Base-by-base conservation (phyloP, 2,888 invertebrate species). In the Steinernema hermaphroditum region DNA sequence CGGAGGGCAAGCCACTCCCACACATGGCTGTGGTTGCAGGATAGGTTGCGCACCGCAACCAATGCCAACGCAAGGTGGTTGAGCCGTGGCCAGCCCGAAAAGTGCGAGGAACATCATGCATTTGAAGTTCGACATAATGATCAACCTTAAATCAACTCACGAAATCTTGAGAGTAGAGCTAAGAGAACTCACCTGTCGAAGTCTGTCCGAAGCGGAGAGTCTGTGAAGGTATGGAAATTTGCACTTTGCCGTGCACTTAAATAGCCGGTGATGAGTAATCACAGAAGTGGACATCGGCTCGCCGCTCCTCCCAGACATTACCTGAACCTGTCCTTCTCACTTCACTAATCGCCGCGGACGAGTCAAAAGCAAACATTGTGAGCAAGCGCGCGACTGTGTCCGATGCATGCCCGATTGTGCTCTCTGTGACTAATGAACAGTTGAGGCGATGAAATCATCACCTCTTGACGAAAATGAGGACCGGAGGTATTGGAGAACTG, bases 291-390 rank as follows among this genome's bases (percentile, higher is more conserved):
- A 46, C 46, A 46, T 6, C 46, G 46, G 46, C 16, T 46, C 46
- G 46, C 19, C n/a, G 46, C 46, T n/a, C 46, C 46, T 46, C 46
- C 46, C 46, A 46, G 46, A 46, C 46, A 46, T 6, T 46, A 46
- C 46, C 46, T 46, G 46, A 19, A 46, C 46, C 46, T 46, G 46
- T 46, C 46, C 46, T 46, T 46, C 46, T 46, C 46, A 46, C 46
- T 46, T 46, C 19, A 19, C 46, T 46, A 46, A 46, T 46, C 46
- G 46, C n/a, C 6, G 37, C 37, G 37, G 37, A 37, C 19, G n/a
- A 19, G n/a, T n/a, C 9, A 46, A 46, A 46, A n/a, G 4, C 19
- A 46, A 46, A 46, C 46, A 46, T 19, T 16, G 46, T 16, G 4
- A n/a, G 46, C 9, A 46, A 46, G 19, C 6, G 46, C 6, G 8